phyloP scores from a whole-genome alignment of 2,113 vertebrate species.

The Eolophus roseicapilla region DNA sequence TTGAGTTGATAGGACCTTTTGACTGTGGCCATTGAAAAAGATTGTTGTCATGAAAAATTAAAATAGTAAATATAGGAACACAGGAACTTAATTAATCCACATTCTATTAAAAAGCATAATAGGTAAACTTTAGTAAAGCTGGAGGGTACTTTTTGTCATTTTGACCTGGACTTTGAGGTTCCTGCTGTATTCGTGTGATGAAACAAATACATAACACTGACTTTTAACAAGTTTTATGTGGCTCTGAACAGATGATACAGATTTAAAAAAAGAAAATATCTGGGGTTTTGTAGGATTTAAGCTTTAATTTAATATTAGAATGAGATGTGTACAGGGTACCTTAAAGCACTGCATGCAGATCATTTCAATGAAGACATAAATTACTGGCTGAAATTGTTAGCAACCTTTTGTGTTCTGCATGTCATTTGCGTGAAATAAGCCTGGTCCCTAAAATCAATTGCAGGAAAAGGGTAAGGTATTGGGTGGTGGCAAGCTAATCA shows the following conservation, averaged over 20 bases:
- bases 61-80: not conserved
- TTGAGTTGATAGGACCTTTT: not conserved
- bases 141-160: not conserved
- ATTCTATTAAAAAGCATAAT: not conserved
- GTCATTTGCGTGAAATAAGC: not conserved
- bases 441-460: not conserved
- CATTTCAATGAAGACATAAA: not conserved
- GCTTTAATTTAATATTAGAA: not conserved
- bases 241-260: not conserved
- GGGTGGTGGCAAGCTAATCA: not conserved
- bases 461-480: not conserved
- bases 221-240: not conserved
- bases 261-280: not conserved
- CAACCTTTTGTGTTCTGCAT: not conserved
- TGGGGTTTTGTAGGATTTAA: not conserved
- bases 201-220: not conserved
- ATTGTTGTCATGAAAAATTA: not conserved
- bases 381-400: not conserved
- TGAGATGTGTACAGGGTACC: not conserved
- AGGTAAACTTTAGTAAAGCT: not conserved
- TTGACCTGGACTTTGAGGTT: not conserved
- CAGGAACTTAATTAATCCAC: not conserved
- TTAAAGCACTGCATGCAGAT: not conserved
- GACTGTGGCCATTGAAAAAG: not conserved
- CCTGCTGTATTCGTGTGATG: not conserved